These are phyloP conservation scores for Cephus rjabovi DNA, from an alignment of 2,888 invertebrate genomes.

Conservation along the genomic window DNA sequence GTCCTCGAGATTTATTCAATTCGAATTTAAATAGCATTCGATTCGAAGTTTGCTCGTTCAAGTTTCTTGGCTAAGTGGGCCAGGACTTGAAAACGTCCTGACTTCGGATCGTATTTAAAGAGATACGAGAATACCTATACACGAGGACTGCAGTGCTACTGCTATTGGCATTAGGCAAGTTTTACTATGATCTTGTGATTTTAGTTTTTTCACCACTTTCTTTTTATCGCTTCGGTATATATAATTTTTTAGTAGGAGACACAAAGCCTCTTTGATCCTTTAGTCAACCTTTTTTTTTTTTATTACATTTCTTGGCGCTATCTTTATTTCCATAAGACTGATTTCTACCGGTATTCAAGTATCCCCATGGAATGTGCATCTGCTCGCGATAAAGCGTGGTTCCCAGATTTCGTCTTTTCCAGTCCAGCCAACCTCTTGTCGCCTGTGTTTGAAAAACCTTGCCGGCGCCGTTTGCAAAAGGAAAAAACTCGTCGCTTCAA, in stretches of 20 bases:
- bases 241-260: not conserved
- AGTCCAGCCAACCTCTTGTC: conserved; percentile 7
- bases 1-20: not conserved
- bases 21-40: not conserved
- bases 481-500: conserved; percentile 25
- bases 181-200: not conserved
- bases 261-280: conserved; percentile 15
- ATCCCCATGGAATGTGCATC: conserved; percentile 32
- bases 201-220: not conserved
- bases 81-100: not conserved
- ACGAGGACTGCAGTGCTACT: not conserved
- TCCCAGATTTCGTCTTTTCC: conserved; percentile 32
- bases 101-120: not conserved
- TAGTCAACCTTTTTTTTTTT: not conserved
- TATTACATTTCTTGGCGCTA: not conserved
- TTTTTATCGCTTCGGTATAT: not conserved
- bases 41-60: not conserved
- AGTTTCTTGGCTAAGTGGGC: not conserved
- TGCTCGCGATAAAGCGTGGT: conserved; percentile 33
- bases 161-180: not conserved
- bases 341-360: conserved; percentile 10
- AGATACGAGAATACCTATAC: not conserved
- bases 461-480: conserved; percentile 31
- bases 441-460: not conserved
- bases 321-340: not conserved